These are phyloP conservation scores for Sporophila hypoxantha DNA, from an alignment of 2,113 vertebrate genomes.

Conservation along the genomic window DNA sequence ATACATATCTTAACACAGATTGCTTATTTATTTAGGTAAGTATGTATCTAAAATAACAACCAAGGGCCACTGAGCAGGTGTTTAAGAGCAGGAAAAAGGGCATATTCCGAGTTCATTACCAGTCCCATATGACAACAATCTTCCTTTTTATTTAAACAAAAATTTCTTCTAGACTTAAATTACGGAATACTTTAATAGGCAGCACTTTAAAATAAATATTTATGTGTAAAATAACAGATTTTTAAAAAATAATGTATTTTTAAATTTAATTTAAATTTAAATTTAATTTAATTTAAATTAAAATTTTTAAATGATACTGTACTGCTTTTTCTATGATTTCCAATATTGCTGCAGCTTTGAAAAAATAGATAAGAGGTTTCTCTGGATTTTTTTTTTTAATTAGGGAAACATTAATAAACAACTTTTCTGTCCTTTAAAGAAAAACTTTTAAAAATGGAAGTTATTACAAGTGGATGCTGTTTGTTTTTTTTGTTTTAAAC, in stretches of 20 bases:
- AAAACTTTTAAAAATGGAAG: neutral
- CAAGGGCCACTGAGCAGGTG: neutral
- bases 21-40: neutral
- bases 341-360: neutral
- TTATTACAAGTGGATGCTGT: neutral
- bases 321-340: neutral
- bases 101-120: neutral
- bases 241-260: too few species aligned
- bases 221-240: neutral
- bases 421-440: neutral
- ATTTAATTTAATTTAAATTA: too few species aligned
- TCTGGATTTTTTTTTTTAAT: neutral
- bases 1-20: neutral
- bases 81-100: neutral
- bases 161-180: neutral
- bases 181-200: neutral
- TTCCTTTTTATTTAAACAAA: neutral
- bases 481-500: neutral
- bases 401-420: accelerated
- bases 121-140: neutral
- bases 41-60: neutral
- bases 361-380: neutral
- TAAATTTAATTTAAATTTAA: too few species aligned
- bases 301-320: neutral
- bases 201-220: neutral